Base-by-base conservation (phyloP, 2,888 invertebrate species). In the Drepana falcataria region DNA sequence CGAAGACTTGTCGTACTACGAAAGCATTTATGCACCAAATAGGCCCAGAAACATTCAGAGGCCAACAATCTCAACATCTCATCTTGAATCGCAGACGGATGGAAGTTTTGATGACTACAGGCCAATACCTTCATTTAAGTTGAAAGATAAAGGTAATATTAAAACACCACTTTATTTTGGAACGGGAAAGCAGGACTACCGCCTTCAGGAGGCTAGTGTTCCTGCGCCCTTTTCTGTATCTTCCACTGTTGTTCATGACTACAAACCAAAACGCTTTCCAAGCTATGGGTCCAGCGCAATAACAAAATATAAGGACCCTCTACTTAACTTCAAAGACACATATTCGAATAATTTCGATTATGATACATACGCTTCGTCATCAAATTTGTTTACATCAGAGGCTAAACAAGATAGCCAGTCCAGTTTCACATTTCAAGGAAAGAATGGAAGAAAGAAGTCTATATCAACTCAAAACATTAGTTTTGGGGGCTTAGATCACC, bases 401-500 rank as follows among this genome's bases (percentile, higher is more conserved):
- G 74, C 79, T 49, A 79, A 77, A 65, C 75, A 73, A 40, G 71
- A 79, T 47, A 74, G 74, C 44, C 44, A 44, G 48, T 59, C 71
- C 1, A 61, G 63, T 34, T 63, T 68, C 60, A 60, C 68, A 47
- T 66, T 59, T 54, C 73, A 73, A 48, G 65, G 62, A 7, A 78
- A 77, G 58, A 87, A 75, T 59, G 78, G 77, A 4, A 83, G 79
- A 66, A 87, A 87, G 58, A 91, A 90, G 62, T 88, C 91, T 0
- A 72, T 88, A 59, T 91, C 91, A 2, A 85, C 84, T 0, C 91
- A 91, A 68, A 90, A 87, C 58, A 82, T 91, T 48, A 85, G 76
- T 55, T 89, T 91, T 66, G 87, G 87, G 7, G 83, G 83, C 35
- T 77, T 83, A 63, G 86, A 85, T 53, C 84, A 83, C 57, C 75